Evolutionary conservation across 2,113 vertebrate species (phyloP).

Genomic region (Mesitornis unicolor): DNA sequence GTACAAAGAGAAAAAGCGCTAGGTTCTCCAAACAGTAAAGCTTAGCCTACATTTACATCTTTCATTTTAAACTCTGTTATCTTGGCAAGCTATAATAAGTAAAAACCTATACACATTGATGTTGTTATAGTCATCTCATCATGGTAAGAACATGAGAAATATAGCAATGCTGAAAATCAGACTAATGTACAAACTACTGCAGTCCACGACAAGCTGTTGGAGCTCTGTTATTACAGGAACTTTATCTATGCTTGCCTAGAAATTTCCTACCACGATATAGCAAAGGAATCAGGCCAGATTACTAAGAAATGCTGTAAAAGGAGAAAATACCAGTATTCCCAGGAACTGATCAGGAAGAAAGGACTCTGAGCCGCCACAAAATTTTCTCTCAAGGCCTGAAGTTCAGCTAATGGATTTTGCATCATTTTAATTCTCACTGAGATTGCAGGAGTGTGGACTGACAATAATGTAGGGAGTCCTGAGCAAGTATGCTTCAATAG

Average conservation of each 20-base stretch:
- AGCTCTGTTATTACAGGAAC: neutral
- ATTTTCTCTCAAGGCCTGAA: neutral
- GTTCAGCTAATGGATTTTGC: neutral
- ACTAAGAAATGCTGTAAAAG: neutral
- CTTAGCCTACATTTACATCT: neutral
- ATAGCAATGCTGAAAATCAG: neutral
- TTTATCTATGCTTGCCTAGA: neutral
- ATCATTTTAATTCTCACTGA: neutral
- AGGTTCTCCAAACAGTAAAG: neutral
- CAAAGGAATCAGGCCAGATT: neutral
- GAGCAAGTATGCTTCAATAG: neutral
- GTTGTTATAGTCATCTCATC: neutral
- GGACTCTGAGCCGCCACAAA: accelerated
- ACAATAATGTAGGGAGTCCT: neutral
- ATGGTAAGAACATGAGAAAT: neutral
- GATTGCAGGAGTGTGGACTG: neutral
- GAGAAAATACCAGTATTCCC: neutral
- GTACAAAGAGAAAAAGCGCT: neutral
- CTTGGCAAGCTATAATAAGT: neutral
- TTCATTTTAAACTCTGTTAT: neutral
- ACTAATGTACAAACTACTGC: neutral
- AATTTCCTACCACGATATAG: neutral
- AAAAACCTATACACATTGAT: neutral
- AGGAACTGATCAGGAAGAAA: neutral
- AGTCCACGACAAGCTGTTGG: neutral